Conservation (phyloP, 2,797 vertebrate species). For the Gambelia wislizenii region DNA sequence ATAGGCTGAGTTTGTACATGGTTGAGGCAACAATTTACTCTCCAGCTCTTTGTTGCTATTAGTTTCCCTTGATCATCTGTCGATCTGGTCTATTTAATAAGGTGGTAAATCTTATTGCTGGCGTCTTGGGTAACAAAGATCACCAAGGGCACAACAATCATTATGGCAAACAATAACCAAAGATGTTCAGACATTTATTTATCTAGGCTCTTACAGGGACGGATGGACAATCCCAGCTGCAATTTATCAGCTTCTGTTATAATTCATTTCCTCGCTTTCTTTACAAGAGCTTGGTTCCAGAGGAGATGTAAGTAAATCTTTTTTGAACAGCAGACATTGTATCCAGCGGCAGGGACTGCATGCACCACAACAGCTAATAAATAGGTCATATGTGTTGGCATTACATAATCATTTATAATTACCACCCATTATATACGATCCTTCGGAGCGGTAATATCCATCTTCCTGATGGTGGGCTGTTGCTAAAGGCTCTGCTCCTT, state of each 20-base stretch:
- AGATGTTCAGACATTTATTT: constrained; percentile 12
- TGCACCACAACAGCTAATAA: constrained; percentile 20
- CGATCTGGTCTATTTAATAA: constrained; percentile 37
- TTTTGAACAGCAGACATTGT: not conserved
- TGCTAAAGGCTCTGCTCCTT: not conserved
- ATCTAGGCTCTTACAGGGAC: constrained; percentile 19
- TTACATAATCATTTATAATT: constrained; percentile 26
- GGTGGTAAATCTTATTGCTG: constrained; percentile 38
- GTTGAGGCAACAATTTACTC: constrained; percentile 13
- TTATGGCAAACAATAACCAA: constrained; percentile 32
- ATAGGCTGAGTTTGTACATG: not conserved
- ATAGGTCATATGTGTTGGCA: constrained; percentile 2
- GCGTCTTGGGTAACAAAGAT: constrained; percentile 20
- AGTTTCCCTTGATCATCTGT: constrained; percentile 33
- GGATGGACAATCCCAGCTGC: constrained; percentile 9
- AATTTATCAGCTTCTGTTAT: constrained; percentile 29
- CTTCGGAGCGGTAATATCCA: not conserved
- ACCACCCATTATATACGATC: constrained; percentile 2
- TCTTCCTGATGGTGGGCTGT: not conserved
- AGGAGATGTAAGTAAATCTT: constrained; percentile 32
- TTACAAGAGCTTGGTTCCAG: constrained; percentile 6
- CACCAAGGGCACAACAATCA: constrained; percentile 26
- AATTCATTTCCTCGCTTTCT: constrained; percentile 18
- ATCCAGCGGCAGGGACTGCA: not conserved
- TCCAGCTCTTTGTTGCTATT: not conserved